A percentile compares a stretch with the other conserved stretches of the same genome.
Conservation (phyloP, 2,797 vertebrate species). For the Euthynnus affinis region DNA sequence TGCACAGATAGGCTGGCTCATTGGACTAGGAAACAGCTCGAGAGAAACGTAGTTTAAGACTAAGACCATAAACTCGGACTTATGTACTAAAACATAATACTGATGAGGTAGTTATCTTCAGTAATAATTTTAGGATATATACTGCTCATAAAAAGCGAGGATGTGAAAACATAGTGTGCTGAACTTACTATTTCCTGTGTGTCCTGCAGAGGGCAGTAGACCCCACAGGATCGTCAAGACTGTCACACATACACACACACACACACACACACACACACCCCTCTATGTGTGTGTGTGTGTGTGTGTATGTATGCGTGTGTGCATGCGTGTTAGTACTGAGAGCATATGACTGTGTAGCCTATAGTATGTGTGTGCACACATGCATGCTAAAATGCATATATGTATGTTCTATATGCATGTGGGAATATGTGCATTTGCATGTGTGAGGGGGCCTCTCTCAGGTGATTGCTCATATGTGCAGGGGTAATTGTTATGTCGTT, state of each 20-base stretch:
- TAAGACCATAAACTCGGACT: neutral
- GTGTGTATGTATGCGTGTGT: conserved; percentile 4
- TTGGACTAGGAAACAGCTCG: conserved; percentile 8
- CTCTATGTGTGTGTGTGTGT: neutral
- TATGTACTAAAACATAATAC: neutral
- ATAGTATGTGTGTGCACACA: conserved; percentile 25
- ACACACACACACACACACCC: too few species aligned
- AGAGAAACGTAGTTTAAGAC: conserved; percentile 8
- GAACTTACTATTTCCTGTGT: neutral
- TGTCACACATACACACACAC: neutral
- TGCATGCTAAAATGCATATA: neutral
- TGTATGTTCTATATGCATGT: conserved; percentile 6
- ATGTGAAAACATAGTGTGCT: neutral
- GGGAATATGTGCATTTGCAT: conserved; percentile 27
- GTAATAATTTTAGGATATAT: conserved; percentile 5
- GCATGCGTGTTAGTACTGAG: conserved; percentile 5
- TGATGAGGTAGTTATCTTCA: neutral
- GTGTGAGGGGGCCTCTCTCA: conserved; percentile 39
- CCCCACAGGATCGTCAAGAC: conserved; percentile 44
- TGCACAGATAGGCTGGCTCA: conserved; percentile 32
- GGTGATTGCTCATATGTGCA: conserved; percentile 62
- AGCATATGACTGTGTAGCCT: conserved; percentile 10
- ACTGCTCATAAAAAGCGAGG: neutral
- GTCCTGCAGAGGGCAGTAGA: conserved; percentile 80
- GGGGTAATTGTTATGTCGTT: conserved; percentile 52